phyloP scores from a whole-genome alignment of 2,888 invertebrate genomes.

The Galerucella calmariensis region DNA sequence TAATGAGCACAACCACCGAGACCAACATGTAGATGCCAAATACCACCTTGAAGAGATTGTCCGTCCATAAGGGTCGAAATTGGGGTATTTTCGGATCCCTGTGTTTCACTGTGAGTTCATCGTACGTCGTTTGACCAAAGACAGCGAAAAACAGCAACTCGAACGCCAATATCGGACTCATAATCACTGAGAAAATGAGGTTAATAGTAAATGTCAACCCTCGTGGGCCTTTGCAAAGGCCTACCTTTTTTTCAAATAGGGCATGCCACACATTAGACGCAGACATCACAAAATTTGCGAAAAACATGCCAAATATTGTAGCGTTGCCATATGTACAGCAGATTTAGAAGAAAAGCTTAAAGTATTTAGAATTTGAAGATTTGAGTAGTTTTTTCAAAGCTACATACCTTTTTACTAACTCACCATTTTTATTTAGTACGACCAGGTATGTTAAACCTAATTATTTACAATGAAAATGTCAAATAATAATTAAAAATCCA shows the following conservation, averaged over 20 bases:
- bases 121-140: slow-evolving; percentile 92
- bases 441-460: not conserved
- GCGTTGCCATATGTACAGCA: slow-evolving; percentile 29
- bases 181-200: slow-evolving; percentile 73
- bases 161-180: slow-evolving; percentile 91
- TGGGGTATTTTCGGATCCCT: slow-evolving; percentile 78
- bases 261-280: slow-evolving; percentile 43
- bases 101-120: slow-evolving; percentile 76
- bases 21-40: slow-evolving; percentile 98
- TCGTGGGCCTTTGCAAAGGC: not conserved
- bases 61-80: slow-evolving; percentile 85
- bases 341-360: slow-evolving; percentile 13
- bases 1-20: slow-evolving; percentile 97
- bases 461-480: too few relatives aligned
- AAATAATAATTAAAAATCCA: too few relatives aligned
- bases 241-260: slow-evolving; percentile 16
- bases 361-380: slow-evolving; percentile 4
- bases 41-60: slow-evolving; percentile 88
- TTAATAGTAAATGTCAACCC: slow-evolving; percentile 39
- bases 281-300: slow-evolving; percentile 41
- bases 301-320: slow-evolving; percentile 42
- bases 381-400: not conserved
- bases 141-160: slow-evolving; percentile 98
- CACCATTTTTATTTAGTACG: not conserved
- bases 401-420: slow-evolving; percentile 8